Evolutionary conservation across 2,113 vertebrate genomes (phyloP), one percentile per base, ranked within the genome.

Genomic region (Rhinogobius similis): DNA sequence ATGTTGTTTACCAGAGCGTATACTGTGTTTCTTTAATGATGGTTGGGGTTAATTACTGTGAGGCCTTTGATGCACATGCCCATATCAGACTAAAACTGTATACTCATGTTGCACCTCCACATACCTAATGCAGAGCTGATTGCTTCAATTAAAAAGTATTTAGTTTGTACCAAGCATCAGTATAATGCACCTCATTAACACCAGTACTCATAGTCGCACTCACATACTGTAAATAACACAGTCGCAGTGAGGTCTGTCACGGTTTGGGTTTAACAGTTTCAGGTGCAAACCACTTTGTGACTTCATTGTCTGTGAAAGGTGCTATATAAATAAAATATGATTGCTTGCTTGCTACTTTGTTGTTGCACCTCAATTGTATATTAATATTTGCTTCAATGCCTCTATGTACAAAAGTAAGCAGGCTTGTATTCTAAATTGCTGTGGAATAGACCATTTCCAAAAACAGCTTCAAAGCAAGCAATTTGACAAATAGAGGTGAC

Each of bases 1-100:
- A 90, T 92, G 82, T 86, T 94, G 84, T 93, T 94, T 93, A 91
- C 90, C 72, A 75, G 84, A 90, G 83, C 78, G 46, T 77, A 75
- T 75, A 77, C 86, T 78, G 63, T 82, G 81, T 90, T 90, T 48
- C 80, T 72, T 83, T 77, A 82, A 78, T 88, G 78, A 89, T 84
- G 77, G 70, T 85, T 79, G 86, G 84, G 86, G 87, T 80, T 88
- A 82, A 70, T 85, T 85, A 90, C 80, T 82, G 55, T 29, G 46
- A 85, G 84, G 84, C 72, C 36, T 85, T 78, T 82, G 73, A 86
- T 82, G 85, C 71, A 78, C 58, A 72, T 77, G 67, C 61, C 71
- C 66, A 75, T 78, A 75, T 66, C 67, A 50, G 82, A 75, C 53
- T 66, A 72, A 78, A 81, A 59, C 10, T n/a, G 44, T 18, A 3